Conservation (phyloP, 2,113 vertebrate species). For the Clarias batrachus region DNA sequence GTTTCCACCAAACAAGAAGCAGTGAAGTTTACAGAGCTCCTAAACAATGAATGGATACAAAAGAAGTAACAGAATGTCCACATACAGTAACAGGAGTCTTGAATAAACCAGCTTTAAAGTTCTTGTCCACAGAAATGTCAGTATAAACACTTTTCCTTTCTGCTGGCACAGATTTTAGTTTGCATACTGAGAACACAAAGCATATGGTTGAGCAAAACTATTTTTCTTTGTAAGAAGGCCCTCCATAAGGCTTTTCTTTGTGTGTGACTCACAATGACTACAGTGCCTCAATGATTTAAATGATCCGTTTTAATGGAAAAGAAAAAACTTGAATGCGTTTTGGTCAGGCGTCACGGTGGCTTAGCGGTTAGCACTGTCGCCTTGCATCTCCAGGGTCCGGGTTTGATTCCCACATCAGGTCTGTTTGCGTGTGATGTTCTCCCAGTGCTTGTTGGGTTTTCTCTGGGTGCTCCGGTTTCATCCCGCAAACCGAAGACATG, state of each 20-base stretch:
- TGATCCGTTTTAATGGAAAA: not conserved
- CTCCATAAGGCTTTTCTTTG: not conserved
- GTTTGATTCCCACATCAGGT: too few species aligned
- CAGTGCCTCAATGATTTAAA: not conserved
- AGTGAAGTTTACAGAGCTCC: constrained; percentile 1
- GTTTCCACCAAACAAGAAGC: not conserved
- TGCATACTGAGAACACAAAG: not conserved
- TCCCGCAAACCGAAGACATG: too few species aligned
- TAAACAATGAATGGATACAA: constrained; percentile 1
- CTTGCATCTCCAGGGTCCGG: too few species aligned
- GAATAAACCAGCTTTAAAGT: not conserved
- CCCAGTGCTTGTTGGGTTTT: too few species aligned
- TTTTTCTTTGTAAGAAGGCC: not conserved
- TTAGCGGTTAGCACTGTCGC: too few species aligned
- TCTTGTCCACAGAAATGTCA: not conserved
- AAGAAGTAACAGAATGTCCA: not conserved
- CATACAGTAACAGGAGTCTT: not conserved
- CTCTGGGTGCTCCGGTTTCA: too few species aligned
- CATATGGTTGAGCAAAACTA: not conserved
- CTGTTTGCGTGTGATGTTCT: too few species aligned
- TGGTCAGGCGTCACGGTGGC: not conserved
- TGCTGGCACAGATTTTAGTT: not conserved
- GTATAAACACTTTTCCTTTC: not conserved
- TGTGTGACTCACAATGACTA: not conserved
- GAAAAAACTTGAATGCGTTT: not conserved